These are phyloP conservation scores for Leptinotarsa haldemani DNA, from an alignment of 2,888 invertebrate genomes.

Conservation along the genomic window DNA sequence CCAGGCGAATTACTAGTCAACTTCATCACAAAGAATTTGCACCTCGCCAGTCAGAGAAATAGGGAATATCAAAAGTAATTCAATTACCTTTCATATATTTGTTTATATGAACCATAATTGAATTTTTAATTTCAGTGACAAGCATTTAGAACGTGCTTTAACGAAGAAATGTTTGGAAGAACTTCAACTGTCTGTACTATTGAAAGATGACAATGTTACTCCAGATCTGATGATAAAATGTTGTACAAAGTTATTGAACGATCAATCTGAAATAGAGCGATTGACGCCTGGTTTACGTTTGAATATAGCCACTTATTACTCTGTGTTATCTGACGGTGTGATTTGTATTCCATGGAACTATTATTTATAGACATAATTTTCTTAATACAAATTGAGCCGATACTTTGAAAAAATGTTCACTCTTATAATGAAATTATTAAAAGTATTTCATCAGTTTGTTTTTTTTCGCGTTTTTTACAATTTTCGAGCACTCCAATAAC, in stretches of 20 bases:
- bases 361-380: slow-evolving; percentile 66
- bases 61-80: slow-evolving; percentile 79
- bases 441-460: too few relatives aligned
- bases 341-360: slow-evolving; percentile 96
- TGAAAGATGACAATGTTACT: slow-evolving; percentile 91
- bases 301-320: slow-evolving; percentile 90
- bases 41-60: slow-evolving; percentile 78
- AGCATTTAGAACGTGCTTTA: slow-evolving; percentile 82
- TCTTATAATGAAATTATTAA: too few relatives aligned
- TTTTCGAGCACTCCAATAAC: too few relatives aligned
- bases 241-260: slow-evolving; percentile 76
- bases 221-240: slow-evolving; percentile 91
- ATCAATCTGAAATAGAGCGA: slow-evolving; percentile 65
- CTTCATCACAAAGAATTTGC: slow-evolving; percentile 83
- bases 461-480: too few relatives aligned
- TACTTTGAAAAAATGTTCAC: neutral
- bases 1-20: slow-evolving; percentile 87
- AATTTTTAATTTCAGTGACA: slow-evolving; percentile 71
- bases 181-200: slow-evolving; percentile 78
- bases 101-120: neutral
- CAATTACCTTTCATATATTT: neutral
- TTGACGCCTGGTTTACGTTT: slow-evolving; percentile 77
- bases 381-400: too few relatives aligned
- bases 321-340: slow-evolving; percentile 89
- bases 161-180: slow-evolving; percentile 75